Evolutionary conservation across 2,113 vertebrate genomes (phyloP), one percentile per base, ranked within the genome.

Genomic region (Caracal caracal): DNA sequence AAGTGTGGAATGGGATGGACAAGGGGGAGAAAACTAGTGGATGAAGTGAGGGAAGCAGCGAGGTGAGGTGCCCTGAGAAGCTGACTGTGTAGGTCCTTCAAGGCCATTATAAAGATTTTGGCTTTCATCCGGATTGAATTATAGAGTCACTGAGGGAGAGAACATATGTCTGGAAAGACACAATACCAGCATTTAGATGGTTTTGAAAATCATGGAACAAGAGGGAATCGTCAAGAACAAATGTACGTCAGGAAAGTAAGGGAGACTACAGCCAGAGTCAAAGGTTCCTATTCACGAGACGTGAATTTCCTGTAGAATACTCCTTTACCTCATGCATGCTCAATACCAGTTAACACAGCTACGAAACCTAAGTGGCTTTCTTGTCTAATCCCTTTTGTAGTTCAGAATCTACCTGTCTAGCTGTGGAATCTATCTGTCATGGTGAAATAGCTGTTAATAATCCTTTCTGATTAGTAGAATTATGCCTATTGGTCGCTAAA

Each of bases 61-160:
- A 26, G 8, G 20, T 3, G 0, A 68, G 7, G 2, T 1, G 22
- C 4, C 24, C 26, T 2, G 4, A 70, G 15, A 2, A 30, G 82
- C 15, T 2, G 12, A 33, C 47, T 30, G 5, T 13, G 22, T 19
- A 8, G 30, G 4, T 35, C 59, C 8, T 15, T 71, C 26, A 49
- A 40, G 47, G 33, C 3, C 16, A 40, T 71, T 47, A 37, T 11
- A 40, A 82, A 1, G 4, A 35, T 22, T 79, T 53, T 37, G 22
- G 20, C n/a, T 81, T 75, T 17, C 1, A 80, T 1, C 40, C 4
- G 40, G 15, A 68, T 7, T 76, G 22, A 59, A 71, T 84, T 59
- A 63, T 22, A 11, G 12, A 73, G 16, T 19, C 15, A 49, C 4
- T 19, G 24, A 90, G 7, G 12, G 11, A 65, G 33, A 51, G 12